These are phyloP conservation scores for Luehdorfia chinensis DNA, from an alignment of 1,140 invertebrate species.

Conservation along the genomic window DNA sequence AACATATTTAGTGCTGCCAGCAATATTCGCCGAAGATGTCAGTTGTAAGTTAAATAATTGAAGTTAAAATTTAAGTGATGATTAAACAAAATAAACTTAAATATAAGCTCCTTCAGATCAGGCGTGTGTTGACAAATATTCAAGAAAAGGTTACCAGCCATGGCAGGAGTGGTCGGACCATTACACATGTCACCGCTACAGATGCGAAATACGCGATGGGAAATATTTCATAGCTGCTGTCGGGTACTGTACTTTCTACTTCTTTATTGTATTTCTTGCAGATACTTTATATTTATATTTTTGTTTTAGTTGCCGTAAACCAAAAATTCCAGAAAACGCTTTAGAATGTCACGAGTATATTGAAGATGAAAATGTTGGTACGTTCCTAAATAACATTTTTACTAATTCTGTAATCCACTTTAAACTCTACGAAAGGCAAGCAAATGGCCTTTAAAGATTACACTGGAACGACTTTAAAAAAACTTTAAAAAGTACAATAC, in stretches of 20 bases:
- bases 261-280: background rate
- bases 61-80: too few species aligned
- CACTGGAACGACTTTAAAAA: too few species aligned
- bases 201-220: conserved; percentile 67
- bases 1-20: conserved; percentile 27
- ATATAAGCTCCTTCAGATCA: conserved; percentile 43
- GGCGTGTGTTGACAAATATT: conserved; percentile 71
- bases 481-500: too few species aligned
- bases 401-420: too few species aligned
- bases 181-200: conserved; percentile 64
- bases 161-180: conserved; percentile 74
- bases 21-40: conserved; percentile 36
- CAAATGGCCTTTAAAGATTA: too few species aligned
- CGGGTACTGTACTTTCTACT: conserved; percentile 34
- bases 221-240: conserved; percentile 71
- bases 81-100: too few species aligned
- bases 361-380: conserved; percentile 70
- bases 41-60: conserved; percentile 38
- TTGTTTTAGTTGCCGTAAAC: conserved; percentile 58
- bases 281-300: conserved; percentile 10
- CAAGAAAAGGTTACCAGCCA: conserved; percentile 69
- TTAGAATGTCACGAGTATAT: conserved; percentile 70
- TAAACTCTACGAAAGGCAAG: too few species aligned
- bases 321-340: conserved; percentile 69
- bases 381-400: too few species aligned